These are phyloP conservation scores for Heterocephalus glaber DNA, from an alignment of 2,113 vertebrate species.

Conservation along the genomic window DNA sequence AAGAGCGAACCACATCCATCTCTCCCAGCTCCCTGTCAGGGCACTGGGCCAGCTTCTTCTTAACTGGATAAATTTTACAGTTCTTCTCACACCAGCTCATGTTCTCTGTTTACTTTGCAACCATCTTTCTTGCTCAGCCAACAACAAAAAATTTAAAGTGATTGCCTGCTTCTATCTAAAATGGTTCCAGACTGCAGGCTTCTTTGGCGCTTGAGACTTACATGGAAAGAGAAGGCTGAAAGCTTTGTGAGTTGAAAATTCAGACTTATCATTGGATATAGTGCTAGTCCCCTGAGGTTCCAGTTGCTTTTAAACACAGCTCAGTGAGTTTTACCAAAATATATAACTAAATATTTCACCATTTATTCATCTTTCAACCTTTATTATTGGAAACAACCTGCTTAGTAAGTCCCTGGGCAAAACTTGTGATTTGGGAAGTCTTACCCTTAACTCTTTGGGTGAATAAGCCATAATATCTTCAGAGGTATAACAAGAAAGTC, in stretches of 20 bases:
- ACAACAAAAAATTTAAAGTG: constrained; percentile 65
- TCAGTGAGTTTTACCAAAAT: constrained; percentile 62
- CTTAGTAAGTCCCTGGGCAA: constrained; percentile 37
- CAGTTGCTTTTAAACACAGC: constrained; percentile 61
- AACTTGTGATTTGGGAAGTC: constrained; percentile 16
- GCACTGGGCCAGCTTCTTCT: constrained; percentile 53
- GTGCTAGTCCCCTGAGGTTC: constrained; percentile 32
- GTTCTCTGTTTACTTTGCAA: constrained; percentile 55
- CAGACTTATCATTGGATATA: constrained; percentile 59
- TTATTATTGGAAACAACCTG: constrained; percentile 66
- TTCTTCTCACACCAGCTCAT: constrained; percentile 69
- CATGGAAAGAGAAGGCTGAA: constrained; percentile 54
- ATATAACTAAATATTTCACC: constrained; percentile 64
- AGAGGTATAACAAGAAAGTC: constrained; percentile 2
- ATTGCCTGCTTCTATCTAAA: constrained; percentile 59
- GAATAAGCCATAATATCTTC: constrained; percentile 16
- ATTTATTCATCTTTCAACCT: constrained; percentile 68
- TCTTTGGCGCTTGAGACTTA: constrained; percentile 50
- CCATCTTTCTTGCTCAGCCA: constrained; percentile 76
- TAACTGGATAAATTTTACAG: constrained; percentile 61
- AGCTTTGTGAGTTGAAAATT: constrained; percentile 70
- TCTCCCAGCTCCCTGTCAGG: neutral
- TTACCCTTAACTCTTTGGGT: constrained; percentile 32
- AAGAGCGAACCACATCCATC: neutral
- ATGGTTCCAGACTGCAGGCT: constrained; percentile 67